phyloP scores from a whole-genome alignment of 2,797 vertebrate species.

The Pseudomugil tenellus region DNA sequence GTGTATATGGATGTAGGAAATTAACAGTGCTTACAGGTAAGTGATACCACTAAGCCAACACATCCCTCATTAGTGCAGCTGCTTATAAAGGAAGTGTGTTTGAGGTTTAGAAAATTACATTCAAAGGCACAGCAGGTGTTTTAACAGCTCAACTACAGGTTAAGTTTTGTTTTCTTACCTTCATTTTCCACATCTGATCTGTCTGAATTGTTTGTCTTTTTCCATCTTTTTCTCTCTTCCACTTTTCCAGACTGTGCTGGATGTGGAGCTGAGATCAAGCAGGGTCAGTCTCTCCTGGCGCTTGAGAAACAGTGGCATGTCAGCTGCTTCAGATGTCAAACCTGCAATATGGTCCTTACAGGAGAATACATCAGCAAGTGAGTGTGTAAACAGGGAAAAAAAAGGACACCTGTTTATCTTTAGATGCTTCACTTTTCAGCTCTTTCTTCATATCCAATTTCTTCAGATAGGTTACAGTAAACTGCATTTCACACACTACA shows the following conservation, averaged over 20 bases:
- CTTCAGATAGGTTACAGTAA: background rate
- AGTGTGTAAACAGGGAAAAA: constrained; percentile 50
- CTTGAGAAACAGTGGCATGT: constrained; percentile 99
- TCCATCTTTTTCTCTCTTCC: background rate
- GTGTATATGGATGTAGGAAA: background rate
- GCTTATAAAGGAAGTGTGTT: background rate
- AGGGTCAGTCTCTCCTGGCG: constrained; percentile 95
- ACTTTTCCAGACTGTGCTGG: constrained; percentile 89
- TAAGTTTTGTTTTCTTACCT: background rate
- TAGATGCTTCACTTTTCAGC: background rate
- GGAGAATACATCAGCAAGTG: constrained; percentile 99
- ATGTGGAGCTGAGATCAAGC: constrained; percentile 96
- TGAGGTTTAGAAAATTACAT: background rate
- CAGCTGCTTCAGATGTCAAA: constrained; percentile 98
- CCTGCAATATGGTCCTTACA: constrained; percentile 93
- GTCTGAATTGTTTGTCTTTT: background rate
- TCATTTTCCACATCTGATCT: background rate
- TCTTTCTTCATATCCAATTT: background rate
- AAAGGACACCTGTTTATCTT: background rate
- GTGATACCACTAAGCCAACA: background rate
- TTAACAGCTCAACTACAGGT: background rate
- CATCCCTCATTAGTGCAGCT: background rate
- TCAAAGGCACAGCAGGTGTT: background rate
- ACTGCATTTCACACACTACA: constrained; percentile 4
- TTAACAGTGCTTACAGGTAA: background rate